Evolutionary conservation across 2,113 vertebrate species (phyloP).

Genomic region (Zapus hudsonius): DNA sequence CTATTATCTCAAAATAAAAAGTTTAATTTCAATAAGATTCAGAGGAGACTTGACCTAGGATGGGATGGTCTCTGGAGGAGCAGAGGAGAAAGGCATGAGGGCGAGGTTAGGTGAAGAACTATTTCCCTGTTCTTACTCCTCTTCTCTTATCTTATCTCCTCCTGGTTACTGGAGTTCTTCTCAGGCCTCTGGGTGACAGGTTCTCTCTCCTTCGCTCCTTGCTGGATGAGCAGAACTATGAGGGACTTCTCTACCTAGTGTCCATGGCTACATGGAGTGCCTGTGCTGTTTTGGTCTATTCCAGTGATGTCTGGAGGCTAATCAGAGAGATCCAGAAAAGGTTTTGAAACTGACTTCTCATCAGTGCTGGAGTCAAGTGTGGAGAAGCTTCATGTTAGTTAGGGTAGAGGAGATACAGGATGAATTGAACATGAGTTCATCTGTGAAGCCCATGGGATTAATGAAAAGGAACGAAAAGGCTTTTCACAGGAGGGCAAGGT

Average conservation of each 20-base stretch:
- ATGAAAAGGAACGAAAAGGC: conserved; percentile 2
- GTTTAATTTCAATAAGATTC: background rate
- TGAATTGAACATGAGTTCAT: background rate
- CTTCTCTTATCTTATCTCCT: background rate
- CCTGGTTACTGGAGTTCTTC: background rate
- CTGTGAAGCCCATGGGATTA: background rate
- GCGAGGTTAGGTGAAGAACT: background rate
- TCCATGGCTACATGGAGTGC: background rate
- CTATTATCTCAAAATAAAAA: background rate
- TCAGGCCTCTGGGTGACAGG: background rate
- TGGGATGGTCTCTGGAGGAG: background rate
- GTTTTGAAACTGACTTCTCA: background rate
- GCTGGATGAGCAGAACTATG: background rate
- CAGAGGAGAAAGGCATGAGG: background rate
- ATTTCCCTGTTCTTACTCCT: background rate
- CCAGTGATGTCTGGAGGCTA: background rate
- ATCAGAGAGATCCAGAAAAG: background rate
- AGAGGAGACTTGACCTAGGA: background rate
- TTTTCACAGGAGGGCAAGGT: background rate
- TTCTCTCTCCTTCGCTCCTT: background rate
- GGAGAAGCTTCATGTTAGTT: background rate
- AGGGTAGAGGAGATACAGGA: background rate
- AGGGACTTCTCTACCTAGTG: conserved; percentile 33
- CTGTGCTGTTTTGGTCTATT: background rate
- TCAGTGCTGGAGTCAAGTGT: background rate